phyloP scores from a whole-genome alignment of 2,797 vertebrate species.

The Pseudochaenichthys georgianus region DNA sequence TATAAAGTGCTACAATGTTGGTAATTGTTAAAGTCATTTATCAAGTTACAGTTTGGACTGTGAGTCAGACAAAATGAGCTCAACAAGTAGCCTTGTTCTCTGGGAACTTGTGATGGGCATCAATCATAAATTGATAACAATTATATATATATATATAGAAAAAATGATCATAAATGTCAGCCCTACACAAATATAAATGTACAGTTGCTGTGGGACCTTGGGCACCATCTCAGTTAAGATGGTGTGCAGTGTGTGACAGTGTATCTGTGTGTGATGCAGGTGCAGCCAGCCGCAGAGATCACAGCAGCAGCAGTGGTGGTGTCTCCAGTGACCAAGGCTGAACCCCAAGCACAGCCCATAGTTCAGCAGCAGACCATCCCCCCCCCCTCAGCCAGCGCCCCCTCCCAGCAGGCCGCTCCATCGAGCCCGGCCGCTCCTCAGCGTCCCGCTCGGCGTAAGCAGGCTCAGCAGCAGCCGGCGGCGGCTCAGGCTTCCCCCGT shows the following conservation, averaged over 20 bases:
- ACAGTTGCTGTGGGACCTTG: not conserved
- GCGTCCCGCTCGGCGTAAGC: conserved; percentile 84
- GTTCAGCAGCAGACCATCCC: conserved; percentile 65
- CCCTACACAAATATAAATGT: not conserved
- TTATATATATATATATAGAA: too few relatives aligned
- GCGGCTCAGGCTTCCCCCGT: conserved; percentile 58
- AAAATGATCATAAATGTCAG: not conserved
- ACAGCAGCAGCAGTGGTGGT: conserved; percentile 67
- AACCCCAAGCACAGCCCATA: conserved; percentile 73
- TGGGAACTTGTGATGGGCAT: not conserved
- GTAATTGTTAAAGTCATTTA: not conserved
- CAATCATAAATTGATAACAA: not conserved
- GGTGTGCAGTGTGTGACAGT: not conserved
- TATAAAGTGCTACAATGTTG: not conserved
- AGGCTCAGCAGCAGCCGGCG: conserved; percentile 51
- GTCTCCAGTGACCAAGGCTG: conserved; percentile 63
- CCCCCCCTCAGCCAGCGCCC: conserved; percentile 39
- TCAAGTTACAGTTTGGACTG: not conserved
- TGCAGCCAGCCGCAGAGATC: conserved; percentile 74
- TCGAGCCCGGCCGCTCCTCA: conserved; percentile 84
- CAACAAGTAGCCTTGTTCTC: not conserved
- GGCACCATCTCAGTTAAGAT: not conserved
- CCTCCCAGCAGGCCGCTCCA: conserved; percentile 75
- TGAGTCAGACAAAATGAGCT: not conserved
- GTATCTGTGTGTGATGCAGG: conserved; percentile 55